These are phyloP conservation scores for Epinotia brunnichana DNA, from an alignment of 2,888 invertebrate species.

Conservation along the genomic window DNA sequence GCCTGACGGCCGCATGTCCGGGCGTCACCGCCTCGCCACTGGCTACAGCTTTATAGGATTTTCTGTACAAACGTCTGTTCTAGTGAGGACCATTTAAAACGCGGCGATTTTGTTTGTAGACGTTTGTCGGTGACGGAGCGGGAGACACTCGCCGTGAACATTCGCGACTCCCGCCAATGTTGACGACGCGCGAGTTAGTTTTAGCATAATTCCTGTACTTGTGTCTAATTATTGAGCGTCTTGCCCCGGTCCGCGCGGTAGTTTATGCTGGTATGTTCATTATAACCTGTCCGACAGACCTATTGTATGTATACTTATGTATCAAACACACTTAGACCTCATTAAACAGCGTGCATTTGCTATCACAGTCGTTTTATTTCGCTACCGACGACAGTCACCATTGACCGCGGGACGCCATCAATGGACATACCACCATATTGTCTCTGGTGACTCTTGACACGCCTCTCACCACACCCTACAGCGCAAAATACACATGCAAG, in stretches of 20 bases:
- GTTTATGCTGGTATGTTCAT: constrained; percentile 80
- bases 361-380: constrained; percentile 77
- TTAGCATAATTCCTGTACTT: constrained; percentile 41
- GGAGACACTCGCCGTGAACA: neutral
- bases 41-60: constrained; percentile 6
- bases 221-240: constrained; percentile 43
- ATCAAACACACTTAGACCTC: constrained; percentile 74
- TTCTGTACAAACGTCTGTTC: constrained; percentile 27
- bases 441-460: constrained; percentile 57
- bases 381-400: constrained; percentile 55
- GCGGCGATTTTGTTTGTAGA: constrained; percentile 4
- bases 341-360: constrained; percentile 79
- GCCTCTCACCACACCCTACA: constrained; percentile 25
- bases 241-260: constrained; percentile 50
- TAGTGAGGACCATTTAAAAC: constrained; percentile 1
- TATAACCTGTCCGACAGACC: constrained; percentile 56
- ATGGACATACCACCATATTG: constrained; percentile 79
- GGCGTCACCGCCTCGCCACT: constrained; percentile 7
- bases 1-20: constrained; percentile 8
- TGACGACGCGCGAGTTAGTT: constrained; percentile 22
- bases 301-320: constrained; percentile 66
- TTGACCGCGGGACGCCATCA: constrained; percentile 50
- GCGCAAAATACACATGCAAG: no score
- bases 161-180: constrained; percentile 4
- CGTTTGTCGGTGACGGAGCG: constrained; percentile 18